These are phyloP conservation scores for Crotalus tigris DNA, from an alignment of 2,113 vertebrate genomes.

Conservation along the genomic window DNA sequence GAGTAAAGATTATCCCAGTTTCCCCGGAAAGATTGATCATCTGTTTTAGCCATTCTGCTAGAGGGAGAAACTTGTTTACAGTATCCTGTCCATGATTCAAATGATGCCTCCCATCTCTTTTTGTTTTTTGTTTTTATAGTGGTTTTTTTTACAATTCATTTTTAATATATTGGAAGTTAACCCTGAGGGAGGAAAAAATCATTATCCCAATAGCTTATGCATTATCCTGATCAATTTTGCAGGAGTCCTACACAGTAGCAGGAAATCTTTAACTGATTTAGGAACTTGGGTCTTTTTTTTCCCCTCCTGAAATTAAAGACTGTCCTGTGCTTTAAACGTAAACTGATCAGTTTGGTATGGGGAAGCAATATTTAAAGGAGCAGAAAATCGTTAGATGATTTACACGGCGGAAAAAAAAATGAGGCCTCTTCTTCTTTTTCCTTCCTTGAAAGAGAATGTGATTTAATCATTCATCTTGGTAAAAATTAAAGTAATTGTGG, in stretches of 20 bases:
- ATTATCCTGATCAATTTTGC: conserved; percentile 3
- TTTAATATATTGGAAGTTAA: neutral
- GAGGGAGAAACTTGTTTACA: neutral
- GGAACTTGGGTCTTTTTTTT: conserved; percentile 17
- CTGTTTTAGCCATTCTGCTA: neutral
- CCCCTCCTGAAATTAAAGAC: conserved; percentile 13
- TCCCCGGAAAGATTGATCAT: neutral
- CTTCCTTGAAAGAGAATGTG: conserved; percentile 46
- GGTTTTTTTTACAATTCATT: neutral
- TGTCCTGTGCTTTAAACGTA: conserved; percentile 21
- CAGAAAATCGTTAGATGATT: conserved; percentile 69
- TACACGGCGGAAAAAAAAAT: neutral
- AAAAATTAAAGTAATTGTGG: conserved; percentile 60
- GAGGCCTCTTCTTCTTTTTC: conserved; percentile 27
- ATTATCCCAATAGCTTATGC: neutral
- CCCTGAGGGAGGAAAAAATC: neutral
- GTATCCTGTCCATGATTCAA: conserved; percentile 1
- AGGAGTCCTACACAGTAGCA: neutral
- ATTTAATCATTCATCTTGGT: conserved; percentile 60
- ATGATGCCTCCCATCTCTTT: neutral
- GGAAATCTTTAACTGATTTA: conserved; percentile 58
- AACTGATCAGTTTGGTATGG: conserved; percentile 55
- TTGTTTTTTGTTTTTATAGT: neutral
- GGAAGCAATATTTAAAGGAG: conserved; percentile 61
- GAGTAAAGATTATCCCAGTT: neutral